These are phyloP conservation scores for Cranoglanis bouderius DNA, from an alignment of 2,113 vertebrate species.

Conservation along the genomic window DNA sequence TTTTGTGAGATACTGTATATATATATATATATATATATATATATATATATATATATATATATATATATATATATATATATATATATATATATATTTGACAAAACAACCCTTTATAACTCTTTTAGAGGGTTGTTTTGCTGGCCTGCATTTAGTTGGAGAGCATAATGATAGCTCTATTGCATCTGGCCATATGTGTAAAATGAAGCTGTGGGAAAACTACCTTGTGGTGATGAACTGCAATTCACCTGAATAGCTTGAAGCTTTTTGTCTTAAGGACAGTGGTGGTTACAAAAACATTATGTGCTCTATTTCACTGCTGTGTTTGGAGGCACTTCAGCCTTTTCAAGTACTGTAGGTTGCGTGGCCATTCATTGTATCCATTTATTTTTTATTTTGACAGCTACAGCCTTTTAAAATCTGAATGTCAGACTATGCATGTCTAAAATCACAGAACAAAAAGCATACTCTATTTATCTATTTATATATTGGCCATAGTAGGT, in stretches of 20 bases:
- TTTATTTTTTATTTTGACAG: not conserved
- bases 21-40: too few species aligned
- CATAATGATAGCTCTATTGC: constrained; percentile 5
- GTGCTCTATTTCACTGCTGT: constrained; percentile 6
- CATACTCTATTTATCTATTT: not conserved
- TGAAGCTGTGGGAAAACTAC: constrained; percentile 14
- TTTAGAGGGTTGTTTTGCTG: constrained; percentile 12
- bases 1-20: too few species aligned
- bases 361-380: not conserved
- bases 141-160: not conserved
- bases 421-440: not conserved
- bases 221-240: constrained; percentile 18
- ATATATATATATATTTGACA: not conserved
- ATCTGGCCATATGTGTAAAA: constrained; percentile 30
- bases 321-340: not conserved
- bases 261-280: constrained; percentile 3
- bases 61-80: too few species aligned
- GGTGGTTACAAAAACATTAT: constrained; percentile 21
- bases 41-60: too few species aligned
- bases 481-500: not conserved
- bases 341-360: not conserved
- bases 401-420: constrained; percentile 1
- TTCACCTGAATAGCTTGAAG: constrained; percentile 4
- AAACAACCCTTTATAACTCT: not conserved
- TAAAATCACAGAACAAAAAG: not conserved